A percentile compares a stretch with the other conserved stretches of the same genome.
These are phyloP conservation scores for Onchidella celtica DNA, from an alignment of 2,888 invertebrate genomes.

Conservation along the genomic window DNA sequence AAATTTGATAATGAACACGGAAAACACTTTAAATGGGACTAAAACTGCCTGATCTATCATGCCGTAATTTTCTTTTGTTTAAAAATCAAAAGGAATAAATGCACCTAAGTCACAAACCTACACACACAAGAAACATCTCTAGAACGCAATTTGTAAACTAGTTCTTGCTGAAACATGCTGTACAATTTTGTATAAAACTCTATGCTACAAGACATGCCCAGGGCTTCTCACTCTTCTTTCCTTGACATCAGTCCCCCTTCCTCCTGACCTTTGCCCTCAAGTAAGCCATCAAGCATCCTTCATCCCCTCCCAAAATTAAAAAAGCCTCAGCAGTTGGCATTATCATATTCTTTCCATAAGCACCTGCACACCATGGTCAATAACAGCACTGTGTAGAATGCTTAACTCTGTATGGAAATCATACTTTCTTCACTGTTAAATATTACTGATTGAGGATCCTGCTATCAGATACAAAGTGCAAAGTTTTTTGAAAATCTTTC, in stretches of 20 bases:
- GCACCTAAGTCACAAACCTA: constrained; percentile 11
- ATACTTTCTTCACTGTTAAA: too few relatives aligned
- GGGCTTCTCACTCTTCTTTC: neutral
- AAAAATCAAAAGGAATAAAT: constrained; percentile 1
- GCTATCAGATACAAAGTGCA: too few relatives aligned
- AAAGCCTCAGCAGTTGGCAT: too few relatives aligned
- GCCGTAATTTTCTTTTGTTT: neutral
- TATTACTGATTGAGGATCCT: too few relatives aligned
- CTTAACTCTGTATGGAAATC: too few relatives aligned
- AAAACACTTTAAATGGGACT: neutral
- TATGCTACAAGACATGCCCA: neutral
- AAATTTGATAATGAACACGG: neutral
- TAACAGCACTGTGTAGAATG: too few relatives aligned
- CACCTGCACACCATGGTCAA: too few relatives aligned
- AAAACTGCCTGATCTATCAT: neutral
- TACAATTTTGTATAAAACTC: constrained; percentile 16
- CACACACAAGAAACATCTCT: constrained; percentile 6
- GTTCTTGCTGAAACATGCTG: constrained; percentile 11
- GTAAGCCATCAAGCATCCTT: too few relatives aligned
- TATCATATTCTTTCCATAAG: too few relatives aligned
- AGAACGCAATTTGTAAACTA: constrained; percentile 26
- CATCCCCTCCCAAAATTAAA: too few relatives aligned
- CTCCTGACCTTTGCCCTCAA: neutral
- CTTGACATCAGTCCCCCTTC: neutral
- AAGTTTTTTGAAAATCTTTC: too few relatives aligned